Evolutionary conservation across 1,140 invertebrate species (phyloP).

Genomic region (Ectropis grisescens): DNA sequence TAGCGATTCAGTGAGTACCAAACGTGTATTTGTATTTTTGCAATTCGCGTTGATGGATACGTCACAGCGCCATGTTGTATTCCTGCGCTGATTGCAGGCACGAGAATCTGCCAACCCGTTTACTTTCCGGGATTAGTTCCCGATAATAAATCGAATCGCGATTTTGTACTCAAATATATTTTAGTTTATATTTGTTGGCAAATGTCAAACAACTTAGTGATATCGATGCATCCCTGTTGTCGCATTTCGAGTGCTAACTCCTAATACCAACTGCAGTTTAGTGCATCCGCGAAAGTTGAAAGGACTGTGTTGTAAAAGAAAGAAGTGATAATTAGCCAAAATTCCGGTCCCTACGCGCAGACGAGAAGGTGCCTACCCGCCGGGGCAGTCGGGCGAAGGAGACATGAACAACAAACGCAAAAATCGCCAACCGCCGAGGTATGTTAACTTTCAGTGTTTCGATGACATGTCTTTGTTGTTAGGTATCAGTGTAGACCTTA

Average conservation of each 20-base stretch:
- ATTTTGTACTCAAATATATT: slow-evolving; percentile 71
- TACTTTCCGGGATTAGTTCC: slow-evolving; percentile 68
- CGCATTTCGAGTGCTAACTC: slow-evolving; percentile 60
- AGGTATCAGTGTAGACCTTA: slow-evolving; percentile 19
- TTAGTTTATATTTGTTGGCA: slow-evolving; percentile 68
- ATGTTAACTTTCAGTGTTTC: slow-evolving; percentile 52
- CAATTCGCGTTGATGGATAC: slow-evolving; percentile 64
- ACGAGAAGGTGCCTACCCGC: slow-evolving; percentile 71
- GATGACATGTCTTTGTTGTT: slow-evolving; percentile 65
- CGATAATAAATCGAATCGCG: slow-evolving; percentile 65
- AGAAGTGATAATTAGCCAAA: slow-evolving; percentile 72
- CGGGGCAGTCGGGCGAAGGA: slow-evolving; percentile 69
- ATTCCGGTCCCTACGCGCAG: slow-evolving; percentile 76
- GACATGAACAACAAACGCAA: slow-evolving; percentile 73
- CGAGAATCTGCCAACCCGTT: slow-evolving; percentile 69
- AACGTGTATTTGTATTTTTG: slow-evolving; percentile 35
- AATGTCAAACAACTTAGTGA: slow-evolving; percentile 62
- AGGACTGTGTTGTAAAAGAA: slow-evolving; percentile 70
- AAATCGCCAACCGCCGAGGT: slow-evolving; percentile 72
- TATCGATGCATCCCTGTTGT: slow-evolving; percentile 62
- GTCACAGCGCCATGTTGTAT: slow-evolving; percentile 71
- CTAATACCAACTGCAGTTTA: slow-evolving; percentile 68
- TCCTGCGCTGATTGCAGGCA: slow-evolving; percentile 70
- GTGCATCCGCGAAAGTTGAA: slow-evolving; percentile 71
- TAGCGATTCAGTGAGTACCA: slow-evolving; percentile 19